phyloP scores from a whole-genome alignment of 2,888 invertebrate species.

The Leptopilina drosophilae region DNA sequence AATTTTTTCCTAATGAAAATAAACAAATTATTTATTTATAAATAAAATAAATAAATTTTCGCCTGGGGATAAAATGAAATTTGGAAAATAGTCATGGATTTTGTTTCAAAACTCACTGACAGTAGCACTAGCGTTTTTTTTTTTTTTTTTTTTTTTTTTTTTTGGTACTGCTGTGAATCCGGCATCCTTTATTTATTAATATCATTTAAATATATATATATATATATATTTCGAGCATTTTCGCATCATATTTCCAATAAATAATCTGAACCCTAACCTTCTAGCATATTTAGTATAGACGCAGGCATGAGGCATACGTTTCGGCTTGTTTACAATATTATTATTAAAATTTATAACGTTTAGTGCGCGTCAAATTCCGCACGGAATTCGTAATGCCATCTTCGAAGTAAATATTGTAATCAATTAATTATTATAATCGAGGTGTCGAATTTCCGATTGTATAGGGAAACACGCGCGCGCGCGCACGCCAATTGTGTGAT shows the following conservation, averaged over 20 bases:
- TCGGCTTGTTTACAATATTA: constrained; percentile 62
- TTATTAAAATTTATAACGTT: no score
- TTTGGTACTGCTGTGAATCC: no score
- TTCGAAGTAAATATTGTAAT: constrained; percentile 5
- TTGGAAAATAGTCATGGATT: not conserved
- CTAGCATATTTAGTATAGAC: constrained; percentile 71
- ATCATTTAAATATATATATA: not conserved
- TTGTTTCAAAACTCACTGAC: constrained; percentile 47
- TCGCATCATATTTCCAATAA: constrained; percentile 48
- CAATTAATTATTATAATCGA: constrained; percentile 24
- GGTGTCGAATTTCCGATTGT: constrained; percentile 12
- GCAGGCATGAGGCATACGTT: constrained; percentile 73
- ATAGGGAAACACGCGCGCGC: not conserved
- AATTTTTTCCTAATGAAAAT: no score
- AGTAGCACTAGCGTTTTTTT: constrained; percentile 8
- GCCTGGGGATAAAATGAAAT: no score
- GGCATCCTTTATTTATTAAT: no score
- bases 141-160: no score
- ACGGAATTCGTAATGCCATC: constrained; percentile 45
- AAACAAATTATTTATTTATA: no score
- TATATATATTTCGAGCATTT: constrained; percentile 52
- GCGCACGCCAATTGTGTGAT: constrained; percentile 11
- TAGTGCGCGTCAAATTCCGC: constrained; percentile 15
- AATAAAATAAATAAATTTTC: no score
- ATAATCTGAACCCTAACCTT: constrained; percentile 56